Base-by-base conservation (phyloP, 37 sponge, comb jelly and placozoan species). In the Aphrocallistes beatrix region DNA sequence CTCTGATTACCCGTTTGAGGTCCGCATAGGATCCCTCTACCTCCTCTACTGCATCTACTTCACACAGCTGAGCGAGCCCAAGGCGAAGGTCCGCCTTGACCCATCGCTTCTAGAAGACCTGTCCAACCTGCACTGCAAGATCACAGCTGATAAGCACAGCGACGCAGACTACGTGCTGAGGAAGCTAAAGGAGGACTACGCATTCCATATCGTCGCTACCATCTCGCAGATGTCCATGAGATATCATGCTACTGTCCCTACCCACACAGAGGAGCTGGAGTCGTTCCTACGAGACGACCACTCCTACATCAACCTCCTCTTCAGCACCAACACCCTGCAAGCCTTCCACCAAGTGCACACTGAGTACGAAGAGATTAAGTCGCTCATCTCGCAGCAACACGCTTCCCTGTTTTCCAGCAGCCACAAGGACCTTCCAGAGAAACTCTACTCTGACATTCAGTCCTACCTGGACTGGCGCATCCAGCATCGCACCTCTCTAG, bases 41-140 rank as follows among this genome's bases (percentile, higher is more conserved):
- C 75, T 60, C 75, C 3, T 60, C 10, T 60, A 60, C 34, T 60
- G 75, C 75, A 3, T 60, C 25, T 60, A 60, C 75, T 60, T 60
- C 34, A 60, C 75, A 60, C 75, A 60, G 75, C 34, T 60, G 75
- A 60, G 75, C 75, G 75, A 60, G 25, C 75, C 75, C 32, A 60
- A 60, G n/a, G 75, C 75, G 10, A 60, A 60, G 34, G 34, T 60
- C 75, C 75, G 75, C n/a, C 75, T 60, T 13, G 75, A 60, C 34
- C 75, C 75, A 13, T 21, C 34, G 10, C 75, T 60, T 6, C 75
- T 60, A 13, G 75, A 60, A 60, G 75, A 60, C 75, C 75, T 60
- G 3, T 60, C 75, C 34, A 60, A 28, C 34, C 75, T 60, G 32
- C 75, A 60, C 34, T 28, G n/a, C 34, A 60, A 60, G 75, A 60